Base-by-base conservation (phyloP, 2,888 invertebrate species). In the Lasioglossum leucozonium region DNA sequence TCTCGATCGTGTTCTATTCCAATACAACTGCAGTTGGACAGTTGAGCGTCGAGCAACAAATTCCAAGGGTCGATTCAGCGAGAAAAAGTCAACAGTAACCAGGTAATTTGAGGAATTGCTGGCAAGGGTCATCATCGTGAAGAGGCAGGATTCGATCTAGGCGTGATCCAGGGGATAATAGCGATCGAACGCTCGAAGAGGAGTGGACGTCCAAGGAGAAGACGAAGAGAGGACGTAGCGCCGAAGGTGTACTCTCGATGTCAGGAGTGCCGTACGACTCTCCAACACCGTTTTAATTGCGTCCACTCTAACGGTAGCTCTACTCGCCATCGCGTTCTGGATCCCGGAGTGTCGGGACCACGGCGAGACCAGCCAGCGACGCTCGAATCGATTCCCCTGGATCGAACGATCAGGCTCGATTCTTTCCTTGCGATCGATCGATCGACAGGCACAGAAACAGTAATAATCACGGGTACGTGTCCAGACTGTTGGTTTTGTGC, bases 281-380 rank as follows among this genome's bases (percentile, higher is more conserved):
- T 92, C 93, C 94, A 92, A 94, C 94, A 94, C 94, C 94, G 94
- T 94, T 95, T 95, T 95, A 94, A 95, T 95, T 94, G 94, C 92
- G 87, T 87, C 85, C 88, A 84, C 91, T 88, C 88, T 95, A 94
- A 95, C 94, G 94, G 94, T 93, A 93, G 92, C 92, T 58, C 58
- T 82, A 85, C 74, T 89, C 88, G 82, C 88, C 82, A 82, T 89
- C 82, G 86, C 77, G 82, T 82, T 85, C 88, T 77, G 82, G 85
- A 88, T 88, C 81, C 85, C 76, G 42, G 77, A 69, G 73, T 65
- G 76, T 72, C 73, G 77, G 65, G 77, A 77, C 75, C 65, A 58
- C 5, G 65, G 58, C 67, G 30, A 26, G 22, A 34, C 72, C 51
- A 30, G 47, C 72, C 51, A 30, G 47, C 75, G 80, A 73, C 58